Evolutionary conservation across 1,140 invertebrate species (phyloP).

Genomic region (Eumeta japonica): DNA sequence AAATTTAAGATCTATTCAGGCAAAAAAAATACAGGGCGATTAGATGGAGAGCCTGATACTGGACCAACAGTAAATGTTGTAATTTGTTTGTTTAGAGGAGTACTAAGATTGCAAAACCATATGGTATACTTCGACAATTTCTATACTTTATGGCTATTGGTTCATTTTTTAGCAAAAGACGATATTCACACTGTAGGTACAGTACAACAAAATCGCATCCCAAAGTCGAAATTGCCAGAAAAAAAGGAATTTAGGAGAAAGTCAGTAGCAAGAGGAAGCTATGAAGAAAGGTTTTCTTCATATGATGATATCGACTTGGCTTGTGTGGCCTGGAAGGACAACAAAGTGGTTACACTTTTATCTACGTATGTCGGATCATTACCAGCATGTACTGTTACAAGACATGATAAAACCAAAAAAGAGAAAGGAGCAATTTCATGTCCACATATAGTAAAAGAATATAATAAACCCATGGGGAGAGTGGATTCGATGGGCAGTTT

Average conservation of each 20-base stretch:
- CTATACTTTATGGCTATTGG: constrained; percentile 25
- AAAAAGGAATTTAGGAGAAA: constrained; percentile 28
- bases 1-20: too few relatives aligned
- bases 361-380: constrained; percentile 17
- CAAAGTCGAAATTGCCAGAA: constrained; percentile 25
- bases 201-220: constrained; percentile 22
- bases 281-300: constrained; percentile 21
- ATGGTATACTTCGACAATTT: constrained; percentile 28
- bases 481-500: too few relatives aligned
- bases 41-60: constrained; percentile 27
- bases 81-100: constrained; percentile 16
- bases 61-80: constrained; percentile 22
- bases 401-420: constrained; percentile 11
- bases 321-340: constrained; percentile 21
- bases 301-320: constrained; percentile 23
- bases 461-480: constrained; percentile 31
- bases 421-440: constrained; percentile 19
- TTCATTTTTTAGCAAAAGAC: constrained; percentile 21
- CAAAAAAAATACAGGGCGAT: constrained; percentile 16
- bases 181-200: constrained; percentile 23
- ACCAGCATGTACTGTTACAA: neutral
- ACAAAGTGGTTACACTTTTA: too few relatives aligned
- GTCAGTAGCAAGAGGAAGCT: constrained; percentile 25
- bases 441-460: constrained; percentile 21
- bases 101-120: constrained; percentile 22